Evolutionary conservation across 2,113 vertebrate species (phyloP), one percentile per base, ranked within the genome.

Genomic region (Heterotis niloticus): DNA sequence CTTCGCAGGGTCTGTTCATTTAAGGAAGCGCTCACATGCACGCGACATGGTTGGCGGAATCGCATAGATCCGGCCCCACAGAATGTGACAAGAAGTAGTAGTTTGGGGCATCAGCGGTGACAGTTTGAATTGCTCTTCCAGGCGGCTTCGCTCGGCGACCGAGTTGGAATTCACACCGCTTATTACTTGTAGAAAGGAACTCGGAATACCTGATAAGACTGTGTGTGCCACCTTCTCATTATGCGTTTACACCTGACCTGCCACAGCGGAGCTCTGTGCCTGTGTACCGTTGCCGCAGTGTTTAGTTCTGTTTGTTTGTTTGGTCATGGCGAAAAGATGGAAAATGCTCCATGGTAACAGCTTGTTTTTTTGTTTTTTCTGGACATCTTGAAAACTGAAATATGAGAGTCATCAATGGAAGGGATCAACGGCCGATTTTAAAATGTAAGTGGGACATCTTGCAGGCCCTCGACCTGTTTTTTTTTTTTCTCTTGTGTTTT

Each of bases 61-160:
- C 7, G 2, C 54, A 14, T 13, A 26, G 52, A 59, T 59, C 28
- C 54, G 13, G 23, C 54, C 54, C 18, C 44, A 52, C 14, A n/a
- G n/a, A 23, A n/a, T 54, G 24, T 74, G 52, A 16, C 71, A 3
- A 23, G 24, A 54, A 26, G 71, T 74, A 74, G 54, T 57, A 59
- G 56, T 74, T 59, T 18, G 16, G 71, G 52, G 54, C 28, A 23
- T 74, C 71, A 74, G 54, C 71, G 28, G 52, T 74, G 71, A 74
- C 71, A 74, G 51, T 57, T 52, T 3, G 54, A 59, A 59, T 29
- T 17, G 54, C 20, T 59, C n/a, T 59, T 23, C 24, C 57, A 29
- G 57, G 23, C 56, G 54, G 54, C 52, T 28, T 74, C 54, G 10
- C 52, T 5, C 17, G 13, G 24, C 24, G 52, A 14, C 51, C 17